A percentile compares a stretch with the other conserved stretches of the same genome.
These are phyloP conservation scores for Drepana arcuata DNA, from an alignment of 1,140 invertebrate species.

Conservation along the genomic window DNA sequence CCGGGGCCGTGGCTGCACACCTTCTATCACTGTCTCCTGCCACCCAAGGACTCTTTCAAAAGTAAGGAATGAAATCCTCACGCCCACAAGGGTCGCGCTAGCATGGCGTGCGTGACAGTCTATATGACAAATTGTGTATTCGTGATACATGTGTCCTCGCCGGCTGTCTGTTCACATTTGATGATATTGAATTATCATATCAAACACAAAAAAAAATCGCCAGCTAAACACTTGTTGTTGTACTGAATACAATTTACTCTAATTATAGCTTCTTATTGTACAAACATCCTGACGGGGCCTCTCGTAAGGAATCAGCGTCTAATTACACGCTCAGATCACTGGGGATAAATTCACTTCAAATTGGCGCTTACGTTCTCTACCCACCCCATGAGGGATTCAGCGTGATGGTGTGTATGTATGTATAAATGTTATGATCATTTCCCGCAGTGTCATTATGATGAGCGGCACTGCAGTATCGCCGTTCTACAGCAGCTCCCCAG, in stretches of 20 bases:
- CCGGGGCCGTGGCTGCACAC: constrained; percentile 69
- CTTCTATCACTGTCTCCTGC: constrained; percentile 59
- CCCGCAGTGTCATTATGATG: constrained; percentile 48
- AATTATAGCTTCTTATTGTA: too few species aligned
- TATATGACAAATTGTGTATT: not conserved
- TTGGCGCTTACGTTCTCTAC: not conserved
- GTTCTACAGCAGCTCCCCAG: constrained; percentile 37
- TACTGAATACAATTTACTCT: too few species aligned
- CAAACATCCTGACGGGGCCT: not conserved
- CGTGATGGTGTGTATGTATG: not conserved
- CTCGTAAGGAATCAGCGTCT: not conserved
- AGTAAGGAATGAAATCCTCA: constrained; percentile 15
- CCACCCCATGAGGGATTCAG: not conserved
- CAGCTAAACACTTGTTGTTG: too few species aligned
- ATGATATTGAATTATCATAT: not conserved
- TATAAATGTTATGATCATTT: not conserved
- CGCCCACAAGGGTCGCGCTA: too few species aligned
- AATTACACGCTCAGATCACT: not conserved
- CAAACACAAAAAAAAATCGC: not conserved
- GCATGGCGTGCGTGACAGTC: not conserved
- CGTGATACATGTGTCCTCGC: not conserved
- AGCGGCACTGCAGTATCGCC: constrained; percentile 34
- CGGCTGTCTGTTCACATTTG: not conserved
- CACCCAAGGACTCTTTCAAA: constrained; percentile 40
- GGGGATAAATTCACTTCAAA: not conserved